phyloP scores from a whole-genome alignment of 2,797 vertebrate species.

The Argentina silus region DNA sequence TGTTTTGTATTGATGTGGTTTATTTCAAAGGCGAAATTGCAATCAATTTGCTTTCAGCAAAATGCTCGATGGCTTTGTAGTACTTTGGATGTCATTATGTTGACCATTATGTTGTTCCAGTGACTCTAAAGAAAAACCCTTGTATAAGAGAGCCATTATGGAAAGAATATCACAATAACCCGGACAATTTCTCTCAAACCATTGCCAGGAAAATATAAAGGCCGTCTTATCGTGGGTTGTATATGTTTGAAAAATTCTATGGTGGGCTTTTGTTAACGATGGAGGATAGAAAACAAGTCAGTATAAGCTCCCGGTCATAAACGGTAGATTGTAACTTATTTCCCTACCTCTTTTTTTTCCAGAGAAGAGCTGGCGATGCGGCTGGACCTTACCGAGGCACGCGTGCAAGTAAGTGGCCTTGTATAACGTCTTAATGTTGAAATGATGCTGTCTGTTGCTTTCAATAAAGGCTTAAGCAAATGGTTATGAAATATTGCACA shows the following conservation, averaged over 20 bases:
- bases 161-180: slow-evolving; percentile 25
- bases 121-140: slow-evolving; percentile 51
- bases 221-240: slow-evolving; percentile 62
- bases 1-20: slow-evolving; percentile 35
- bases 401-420: slow-evolving; percentile 91
- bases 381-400: slow-evolving; percentile 95
- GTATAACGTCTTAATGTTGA: slow-evolving; percentile 33
- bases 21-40: slow-evolving; percentile 31
- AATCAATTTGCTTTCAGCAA: slow-evolving; percentile 36
- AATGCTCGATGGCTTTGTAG: slow-evolving; percentile 72
- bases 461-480: slow-evolving; percentile 29
- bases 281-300: slow-evolving; percentile 62
- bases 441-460: slow-evolving; percentile 22
- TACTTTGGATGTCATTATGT: slow-evolving; percentile 81
- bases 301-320: slow-evolving; percentile 54
- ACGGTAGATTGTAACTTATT: slow-evolving; percentile 58
- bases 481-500: slow-evolving; percentile 46
- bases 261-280: slow-evolving; percentile 70
- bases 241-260: slow-evolving; percentile 32
- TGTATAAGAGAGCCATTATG: slow-evolving; percentile 36
- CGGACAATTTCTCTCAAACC: slow-evolving; percentile 35
- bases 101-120: slow-evolving; percentile 80
- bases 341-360: slow-evolving; percentile 45
- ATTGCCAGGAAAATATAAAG: slow-evolving; percentile 71
- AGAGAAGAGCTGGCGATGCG: slow-evolving; percentile 99